phyloP scores from a whole-genome alignment of 2,113 vertebrate genomes.

The Tiliqua scincoides region DNA sequence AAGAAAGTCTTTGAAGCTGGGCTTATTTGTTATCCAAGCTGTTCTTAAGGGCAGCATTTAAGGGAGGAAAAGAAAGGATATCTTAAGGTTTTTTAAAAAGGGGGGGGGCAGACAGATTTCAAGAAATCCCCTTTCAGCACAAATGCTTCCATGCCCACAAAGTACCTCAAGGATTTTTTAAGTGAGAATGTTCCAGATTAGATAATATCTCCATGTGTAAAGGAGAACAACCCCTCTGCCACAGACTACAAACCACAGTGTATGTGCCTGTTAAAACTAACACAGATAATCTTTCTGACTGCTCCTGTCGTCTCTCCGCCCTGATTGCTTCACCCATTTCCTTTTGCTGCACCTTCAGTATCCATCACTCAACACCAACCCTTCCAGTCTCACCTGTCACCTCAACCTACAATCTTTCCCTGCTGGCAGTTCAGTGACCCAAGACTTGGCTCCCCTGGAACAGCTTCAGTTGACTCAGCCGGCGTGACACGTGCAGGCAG shows the following conservation, averaged over 20 bases:
- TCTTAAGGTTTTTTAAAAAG: background rate
- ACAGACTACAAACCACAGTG: background rate
- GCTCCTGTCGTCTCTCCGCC: background rate
- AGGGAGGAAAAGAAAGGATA: background rate
- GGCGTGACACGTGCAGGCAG: background rate
- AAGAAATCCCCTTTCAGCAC: background rate
- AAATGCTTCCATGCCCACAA: background rate
- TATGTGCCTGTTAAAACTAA: background rate
- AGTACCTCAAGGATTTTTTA: background rate
- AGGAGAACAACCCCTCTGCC: background rate
- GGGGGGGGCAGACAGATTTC: background rate
- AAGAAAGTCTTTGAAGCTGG: background rate
- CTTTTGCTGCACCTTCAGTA: background rate
- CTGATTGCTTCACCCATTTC: background rate
- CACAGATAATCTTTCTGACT: background rate
- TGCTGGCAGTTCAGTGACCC: background rate
- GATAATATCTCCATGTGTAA: background rate
- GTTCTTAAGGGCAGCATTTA: background rate
- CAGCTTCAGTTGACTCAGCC: background rate
- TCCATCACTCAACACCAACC: background rate
- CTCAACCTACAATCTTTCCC: background rate
- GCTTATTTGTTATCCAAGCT: background rate
- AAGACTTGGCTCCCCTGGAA: conserved; percentile 1
- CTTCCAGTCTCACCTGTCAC: background rate
- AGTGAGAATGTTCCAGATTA: background rate